Percentiles rank a stretch among this genome's conserved stretches.
phyloP scores from a whole-genome alignment of 1,140 invertebrate species.

The Drosophila arawakana region DNA sequence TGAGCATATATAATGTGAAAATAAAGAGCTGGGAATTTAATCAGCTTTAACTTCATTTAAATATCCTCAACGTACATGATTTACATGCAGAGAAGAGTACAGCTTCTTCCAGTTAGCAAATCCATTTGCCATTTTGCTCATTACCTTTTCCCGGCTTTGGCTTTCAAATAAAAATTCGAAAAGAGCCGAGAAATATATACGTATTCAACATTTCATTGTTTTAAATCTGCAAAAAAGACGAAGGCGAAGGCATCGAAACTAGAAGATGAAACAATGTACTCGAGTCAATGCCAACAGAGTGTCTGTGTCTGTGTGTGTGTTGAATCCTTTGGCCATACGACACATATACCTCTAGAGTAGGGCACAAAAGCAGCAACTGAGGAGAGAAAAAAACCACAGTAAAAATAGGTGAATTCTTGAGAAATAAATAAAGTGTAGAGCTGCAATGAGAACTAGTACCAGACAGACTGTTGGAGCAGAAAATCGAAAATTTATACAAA shows the following conservation, averaged over 20 bases:
- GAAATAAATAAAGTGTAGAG: constrained; percentile 78
- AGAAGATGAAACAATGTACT: constrained; percentile 34
- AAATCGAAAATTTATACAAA: constrained; percentile 82
- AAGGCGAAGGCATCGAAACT: constrained; percentile 17
- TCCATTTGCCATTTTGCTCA: constrained; percentile 44
- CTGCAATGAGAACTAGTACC: constrained; percentile 38
- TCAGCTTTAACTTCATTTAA: constrained; percentile 33
- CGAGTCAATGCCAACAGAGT: constrained; percentile 32
- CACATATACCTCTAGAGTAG: constrained; percentile 15
- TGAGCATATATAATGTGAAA: constrained; percentile 70
- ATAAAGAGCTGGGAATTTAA: constrained; percentile 61
- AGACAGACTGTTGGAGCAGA: constrained; percentile 72
- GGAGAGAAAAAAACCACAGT: constrained; percentile 15
- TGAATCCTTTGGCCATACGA: constrained; percentile 41
- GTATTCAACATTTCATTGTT: background rate
- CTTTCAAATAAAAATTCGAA: constrained; percentile 18
- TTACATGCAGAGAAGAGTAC: constrained; percentile 8
- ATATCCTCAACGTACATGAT: constrained; percentile 16
- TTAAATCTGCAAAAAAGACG: constrained; percentile 17
- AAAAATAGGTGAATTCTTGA: constrained; percentile 76
- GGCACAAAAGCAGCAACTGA: constrained; percentile 13
- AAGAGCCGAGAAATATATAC: constrained; percentile 2
- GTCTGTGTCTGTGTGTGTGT: constrained; percentile 4
- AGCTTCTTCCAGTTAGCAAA: constrained; percentile 25
- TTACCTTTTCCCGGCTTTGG: constrained; percentile 23